A percentile compares a stretch with the other conserved stretches of the same genome.
These are phyloP conservation scores for Hybos culiciformis DNA, from an alignment of 2,888 invertebrate species.

Conservation along the genomic window DNA sequence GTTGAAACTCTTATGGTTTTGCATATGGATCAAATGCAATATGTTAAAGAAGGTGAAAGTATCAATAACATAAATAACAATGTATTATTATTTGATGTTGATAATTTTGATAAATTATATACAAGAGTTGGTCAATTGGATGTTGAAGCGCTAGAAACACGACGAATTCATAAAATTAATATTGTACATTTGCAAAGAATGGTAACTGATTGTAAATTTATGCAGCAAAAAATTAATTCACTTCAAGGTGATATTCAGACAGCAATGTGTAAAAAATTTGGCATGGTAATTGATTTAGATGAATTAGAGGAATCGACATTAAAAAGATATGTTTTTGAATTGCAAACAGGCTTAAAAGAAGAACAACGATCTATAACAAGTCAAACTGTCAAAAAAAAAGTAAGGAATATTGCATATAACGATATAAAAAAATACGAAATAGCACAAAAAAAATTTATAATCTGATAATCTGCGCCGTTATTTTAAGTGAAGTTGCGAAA, in stretches of 20 bases:
- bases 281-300: constrained; percentile 39
- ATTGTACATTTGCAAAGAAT: constrained; percentile 54
- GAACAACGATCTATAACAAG: constrained; percentile 35
- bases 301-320: constrained; percentile 43
- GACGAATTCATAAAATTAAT: constrained; percentile 49
- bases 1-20: constrained; percentile 55
- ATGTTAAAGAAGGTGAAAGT: constrained; percentile 38
- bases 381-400: constrained; percentile 34
- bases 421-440: constrained; percentile 32
- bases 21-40: constrained; percentile 53
- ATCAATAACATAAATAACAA: constrained; percentile 34
- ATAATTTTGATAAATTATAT: constrained; percentile 42
- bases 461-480: too few species aligned
- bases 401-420: constrained; percentile 34
- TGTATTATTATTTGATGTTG: constrained; percentile 50
- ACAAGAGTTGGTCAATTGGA: constrained; percentile 49
- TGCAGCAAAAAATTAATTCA: constrained; percentile 44
- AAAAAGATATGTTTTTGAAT: constrained; percentile 40
- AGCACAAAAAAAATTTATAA: constrained; percentile 1
- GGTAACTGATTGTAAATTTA: constrained; percentile 52
- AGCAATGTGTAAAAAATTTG: constrained; percentile 44
- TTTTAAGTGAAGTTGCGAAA: too few species aligned
- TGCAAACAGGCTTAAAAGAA: constrained; percentile 38
- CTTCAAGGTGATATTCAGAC: constrained; percentile 41
- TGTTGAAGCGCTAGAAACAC: constrained; percentile 49